A percentile compares a stretch with the other conserved stretches of the same genome.
Evolutionary conservation across 2,888 invertebrate species (phyloP).

Genomic region (Muschampia plurimacula): DNA sequence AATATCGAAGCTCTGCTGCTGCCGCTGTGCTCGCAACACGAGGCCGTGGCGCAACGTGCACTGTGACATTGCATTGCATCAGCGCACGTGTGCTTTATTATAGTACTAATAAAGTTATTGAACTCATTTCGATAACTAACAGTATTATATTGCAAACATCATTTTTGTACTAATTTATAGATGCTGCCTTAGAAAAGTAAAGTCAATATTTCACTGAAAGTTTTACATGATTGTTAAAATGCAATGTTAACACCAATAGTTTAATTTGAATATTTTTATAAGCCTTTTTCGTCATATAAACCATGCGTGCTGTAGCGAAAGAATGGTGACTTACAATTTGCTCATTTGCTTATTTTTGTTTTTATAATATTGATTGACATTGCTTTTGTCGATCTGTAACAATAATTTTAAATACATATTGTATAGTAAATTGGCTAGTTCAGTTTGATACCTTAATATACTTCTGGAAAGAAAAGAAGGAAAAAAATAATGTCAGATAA

Average conservation of each 20-base stretch:
- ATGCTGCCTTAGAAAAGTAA: not conserved
- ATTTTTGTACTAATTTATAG: not conserved
- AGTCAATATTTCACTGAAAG: not conserved
- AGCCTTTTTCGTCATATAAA: not conserved
- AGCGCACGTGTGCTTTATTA: constrained; percentile 25
- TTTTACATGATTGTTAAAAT: not conserved
- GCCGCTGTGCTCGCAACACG: not conserved
- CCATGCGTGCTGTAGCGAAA: constrained; percentile 10
- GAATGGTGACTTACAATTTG: not conserved
- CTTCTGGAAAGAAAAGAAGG: no score
- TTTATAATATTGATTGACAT: not conserved
- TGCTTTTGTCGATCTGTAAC: not conserved
- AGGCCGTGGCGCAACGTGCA: not conserved
- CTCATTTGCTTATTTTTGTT: not conserved
- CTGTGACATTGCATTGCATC: constrained; percentile 27
- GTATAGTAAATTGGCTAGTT: no score
- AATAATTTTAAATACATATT: no score
- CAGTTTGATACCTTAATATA: no score
- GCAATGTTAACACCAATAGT: not conserved
- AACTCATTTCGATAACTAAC: constrained; percentile 11
- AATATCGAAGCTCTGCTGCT: not conserved
- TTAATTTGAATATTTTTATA: not conserved
- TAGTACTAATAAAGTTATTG: constrained; percentile 23
- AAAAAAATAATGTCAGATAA: no score
- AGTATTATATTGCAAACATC: not conserved